phyloP scores from a whole-genome alignment of 2,888 invertebrate species.

The Rutpela maculata region DNA sequence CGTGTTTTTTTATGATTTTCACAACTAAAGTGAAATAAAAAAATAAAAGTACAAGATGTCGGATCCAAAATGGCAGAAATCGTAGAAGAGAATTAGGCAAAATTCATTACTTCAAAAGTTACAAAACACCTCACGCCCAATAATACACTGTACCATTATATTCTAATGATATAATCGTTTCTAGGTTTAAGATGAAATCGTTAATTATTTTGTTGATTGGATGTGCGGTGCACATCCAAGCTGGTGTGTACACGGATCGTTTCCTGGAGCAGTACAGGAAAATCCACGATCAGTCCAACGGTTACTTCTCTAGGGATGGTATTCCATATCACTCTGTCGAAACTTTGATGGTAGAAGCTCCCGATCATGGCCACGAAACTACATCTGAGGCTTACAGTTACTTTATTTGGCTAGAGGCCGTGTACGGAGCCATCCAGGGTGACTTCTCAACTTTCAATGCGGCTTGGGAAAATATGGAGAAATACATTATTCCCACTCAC shows the following conservation, averaged over 20 bases:
- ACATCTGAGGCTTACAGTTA: conserved; percentile 61
- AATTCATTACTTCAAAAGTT: too few species aligned
- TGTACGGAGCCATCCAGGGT: conserved; percentile 55
- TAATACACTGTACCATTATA: too few species aligned
- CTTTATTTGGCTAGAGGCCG: conserved; percentile 59
- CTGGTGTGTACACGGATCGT: conserved; percentile 55
- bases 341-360: conserved; percentile 60
- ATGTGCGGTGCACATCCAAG: conserved; percentile 46
- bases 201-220: conserved; percentile 43
- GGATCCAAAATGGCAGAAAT: too few species aligned
- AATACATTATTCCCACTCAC: conserved; percentile 56
- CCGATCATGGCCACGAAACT: conserved; percentile 61
- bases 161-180: neutral
- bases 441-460: conserved; percentile 58
- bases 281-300: conserved; percentile 52
- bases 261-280: conserved; percentile 59
- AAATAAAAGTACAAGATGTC: too few species aligned
- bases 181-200: neutral
- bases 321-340: conserved; percentile 60
- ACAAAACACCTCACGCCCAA: neutral
- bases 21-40: too few species aligned
- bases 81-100: too few species aligned
- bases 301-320: conserved; percentile 60
- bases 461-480: conserved; percentile 58
- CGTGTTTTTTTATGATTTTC: too few species aligned